Evolutionary conservation across 2,113 vertebrate species (phyloP).

Genomic region (Fregata magnificens): DNA sequence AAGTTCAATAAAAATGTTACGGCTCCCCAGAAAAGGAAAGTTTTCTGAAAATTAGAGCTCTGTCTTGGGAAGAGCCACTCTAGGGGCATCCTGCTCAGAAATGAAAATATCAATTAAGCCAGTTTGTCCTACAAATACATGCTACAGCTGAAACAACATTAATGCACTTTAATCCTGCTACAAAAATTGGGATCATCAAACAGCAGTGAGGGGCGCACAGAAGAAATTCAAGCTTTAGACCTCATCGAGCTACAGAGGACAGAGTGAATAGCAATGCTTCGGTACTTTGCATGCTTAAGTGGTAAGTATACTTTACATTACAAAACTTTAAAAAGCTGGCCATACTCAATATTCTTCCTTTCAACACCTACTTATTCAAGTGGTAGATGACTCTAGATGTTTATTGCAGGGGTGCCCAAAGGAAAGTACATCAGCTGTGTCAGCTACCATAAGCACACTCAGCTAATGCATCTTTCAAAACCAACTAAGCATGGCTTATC

Average conservation of each 20-base stretch:
- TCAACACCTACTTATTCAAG: not conserved
- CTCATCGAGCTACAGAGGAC: rapidly evolving
- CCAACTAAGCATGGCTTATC: not conserved
- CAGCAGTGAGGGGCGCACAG: not conserved
- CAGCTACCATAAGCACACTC: not conserved
- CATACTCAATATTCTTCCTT: not conserved
- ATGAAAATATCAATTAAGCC: not conserved
- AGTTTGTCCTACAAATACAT: not conserved
- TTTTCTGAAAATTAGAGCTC: not conserved
- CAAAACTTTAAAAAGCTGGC: not conserved
- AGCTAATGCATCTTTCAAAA: not conserved
- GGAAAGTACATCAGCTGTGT: not conserved
- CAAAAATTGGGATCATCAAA: not conserved
- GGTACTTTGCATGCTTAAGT: rapidly evolving
- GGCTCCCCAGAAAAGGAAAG: not conserved
- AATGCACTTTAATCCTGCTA: not conserved
- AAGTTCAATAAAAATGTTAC: rapidly evolving
- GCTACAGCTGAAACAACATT: not conserved
- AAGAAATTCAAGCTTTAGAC: not conserved
- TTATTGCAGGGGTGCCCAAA: not conserved
- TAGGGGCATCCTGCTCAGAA: not conserved
- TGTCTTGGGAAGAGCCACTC: not conserved
- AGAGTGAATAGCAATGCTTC: not conserved
- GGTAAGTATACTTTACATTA: rapidly evolving
- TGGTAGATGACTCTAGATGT: not conserved